Evolutionary conservation across 2,797 vertebrate species (phyloP).

Genomic region (Buceros bicornis): DNA sequence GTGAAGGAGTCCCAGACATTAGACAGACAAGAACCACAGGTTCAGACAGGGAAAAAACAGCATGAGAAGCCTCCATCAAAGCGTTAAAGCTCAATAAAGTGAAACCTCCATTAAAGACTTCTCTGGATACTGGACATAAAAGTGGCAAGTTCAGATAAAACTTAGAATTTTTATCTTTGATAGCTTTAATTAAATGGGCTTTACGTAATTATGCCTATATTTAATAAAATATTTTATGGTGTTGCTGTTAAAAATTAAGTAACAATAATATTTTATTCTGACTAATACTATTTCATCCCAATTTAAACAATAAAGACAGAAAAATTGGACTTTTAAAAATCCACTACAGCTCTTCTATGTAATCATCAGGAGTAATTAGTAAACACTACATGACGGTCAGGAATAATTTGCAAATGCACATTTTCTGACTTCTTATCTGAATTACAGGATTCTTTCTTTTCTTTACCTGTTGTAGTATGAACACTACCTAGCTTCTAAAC

Average conservation of each 20-base stretch:
- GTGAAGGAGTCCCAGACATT: background rate
- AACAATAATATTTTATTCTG: slow-evolving; percentile 27
- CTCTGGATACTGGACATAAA: background rate
- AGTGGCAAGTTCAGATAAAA: background rate
- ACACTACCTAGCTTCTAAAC: slow-evolving; percentile 81
- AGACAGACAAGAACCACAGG: slow-evolving; percentile 6
- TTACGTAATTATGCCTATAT: background rate
- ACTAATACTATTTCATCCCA: slow-evolving; percentile 18
- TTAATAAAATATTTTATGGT: background rate
- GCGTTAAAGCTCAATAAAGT: slow-evolving; percentile 2
- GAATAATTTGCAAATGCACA: background rate
- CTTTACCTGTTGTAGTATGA: slow-evolving; percentile 82
- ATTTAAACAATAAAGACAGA: slow-evolving; percentile 9
- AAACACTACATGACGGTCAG: background rate
- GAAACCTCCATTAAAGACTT: slow-evolving; percentile 11
- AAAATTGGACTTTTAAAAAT: slow-evolving; percentile 44
- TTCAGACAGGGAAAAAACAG: background rate
- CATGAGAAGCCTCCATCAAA: background rate
- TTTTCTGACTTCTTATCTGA: slow-evolving; percentile 37
- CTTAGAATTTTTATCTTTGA: background rate
- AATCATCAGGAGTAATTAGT: background rate
- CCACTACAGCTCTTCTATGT: background rate
- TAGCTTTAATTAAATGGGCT: background rate
- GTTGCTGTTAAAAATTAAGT: slow-evolving; percentile 1
- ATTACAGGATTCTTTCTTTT: slow-evolving; percentile 59